Evolutionary conservation across 2,888 invertebrate species (phyloP), one percentile per base, ranked within the genome.

Genomic region (Nomada ruficornis): DNA sequence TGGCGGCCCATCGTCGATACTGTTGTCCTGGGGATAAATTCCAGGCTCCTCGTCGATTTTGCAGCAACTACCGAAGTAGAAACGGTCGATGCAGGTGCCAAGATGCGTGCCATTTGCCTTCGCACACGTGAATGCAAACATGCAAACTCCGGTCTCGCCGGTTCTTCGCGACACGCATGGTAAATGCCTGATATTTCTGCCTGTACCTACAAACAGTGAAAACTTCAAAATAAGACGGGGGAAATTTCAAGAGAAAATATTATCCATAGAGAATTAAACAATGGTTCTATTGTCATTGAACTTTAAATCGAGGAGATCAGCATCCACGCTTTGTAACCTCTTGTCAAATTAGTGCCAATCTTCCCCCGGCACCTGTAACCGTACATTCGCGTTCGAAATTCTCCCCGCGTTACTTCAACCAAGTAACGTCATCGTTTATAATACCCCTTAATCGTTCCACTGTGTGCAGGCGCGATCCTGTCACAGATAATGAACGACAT

Each of bases 1-100:
- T 2, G 84, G 83, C 44, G 85, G 88, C n/a, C 91, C 95, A 79
- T 95, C 95, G 82, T 96, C 96, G 82, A 96, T 96, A 55, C 95
- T 95, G 87, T 96, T 96, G 72, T 95, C 95, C 80, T 93, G 93
- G 0, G 91, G 91, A 69, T 95, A 94, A 0, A 96, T 94, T 57
- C 95, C 95, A 67, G 95, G 95, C 86, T 96, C 96, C 18, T 93
- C 94, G 63, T 94, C 94, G 76, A 98, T 95, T 90, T 97, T 97
- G 93, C 98, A 98, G 92, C 98, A 98, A 50, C 98, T 98, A 73
- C 98, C 98, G 93, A 98, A 98, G 94, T 98, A 98, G 94, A 98
- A 98, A 85, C 98, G 96, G 94, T 98, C 98, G 91, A 98, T 98
- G 94, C 98, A 98, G 1, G 98, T 98, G 47, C 98, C 98, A 86